Conservation (phyloP, 2,888 invertebrate species). For the Drosophila borborema region DNA sequence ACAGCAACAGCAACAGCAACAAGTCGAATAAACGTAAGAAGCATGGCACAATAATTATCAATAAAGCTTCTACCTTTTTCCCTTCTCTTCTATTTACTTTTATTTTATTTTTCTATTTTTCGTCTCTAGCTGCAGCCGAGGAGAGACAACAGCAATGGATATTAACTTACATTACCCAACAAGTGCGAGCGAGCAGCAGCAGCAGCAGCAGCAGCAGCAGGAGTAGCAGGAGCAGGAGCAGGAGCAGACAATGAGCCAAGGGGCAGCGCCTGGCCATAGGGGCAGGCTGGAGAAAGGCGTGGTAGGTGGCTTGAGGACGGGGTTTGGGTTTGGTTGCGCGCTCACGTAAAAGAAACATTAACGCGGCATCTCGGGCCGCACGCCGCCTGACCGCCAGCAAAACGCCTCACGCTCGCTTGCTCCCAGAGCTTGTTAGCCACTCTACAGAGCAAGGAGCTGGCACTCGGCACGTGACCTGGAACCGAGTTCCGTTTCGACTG, state of each 20-base stretch:
- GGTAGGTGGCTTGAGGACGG: too few relatives aligned
- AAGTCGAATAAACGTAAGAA: conserved; percentile 43
- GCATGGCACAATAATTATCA: conserved; percentile 79
- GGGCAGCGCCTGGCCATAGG: conserved; percentile 1
- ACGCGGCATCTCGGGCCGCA: conserved; percentile 55
- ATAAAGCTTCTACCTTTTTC: conserved; percentile 62
- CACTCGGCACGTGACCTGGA: conserved; percentile 64
- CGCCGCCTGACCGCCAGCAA: conserved; percentile 19
- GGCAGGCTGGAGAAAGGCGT: too few relatives aligned
- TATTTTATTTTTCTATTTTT: background rate
- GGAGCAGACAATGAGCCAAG: background rate
- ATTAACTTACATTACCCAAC: conserved; percentile 75
- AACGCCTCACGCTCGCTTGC: conserved; percentile 55
- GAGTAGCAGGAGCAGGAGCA: too few relatives aligned
- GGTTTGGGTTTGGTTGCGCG: too few relatives aligned
- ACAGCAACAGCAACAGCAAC: too few relatives aligned
- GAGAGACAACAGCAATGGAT: conserved; percentile 57
- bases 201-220: too few relatives aligned
- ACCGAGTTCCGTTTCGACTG: conserved; percentile 11
- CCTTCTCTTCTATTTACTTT: background rate
- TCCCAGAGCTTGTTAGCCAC: conserved; percentile 71
- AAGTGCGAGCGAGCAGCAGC: conserved; percentile 45
- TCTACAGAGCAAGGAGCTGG: conserved; percentile 13
- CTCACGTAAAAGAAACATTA: conserved; percentile 80
- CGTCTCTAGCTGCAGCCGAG: conserved; percentile 1